Conservation (phyloP, 2,113 vertebrate genomes). For the Lagopus muta region DNA sequence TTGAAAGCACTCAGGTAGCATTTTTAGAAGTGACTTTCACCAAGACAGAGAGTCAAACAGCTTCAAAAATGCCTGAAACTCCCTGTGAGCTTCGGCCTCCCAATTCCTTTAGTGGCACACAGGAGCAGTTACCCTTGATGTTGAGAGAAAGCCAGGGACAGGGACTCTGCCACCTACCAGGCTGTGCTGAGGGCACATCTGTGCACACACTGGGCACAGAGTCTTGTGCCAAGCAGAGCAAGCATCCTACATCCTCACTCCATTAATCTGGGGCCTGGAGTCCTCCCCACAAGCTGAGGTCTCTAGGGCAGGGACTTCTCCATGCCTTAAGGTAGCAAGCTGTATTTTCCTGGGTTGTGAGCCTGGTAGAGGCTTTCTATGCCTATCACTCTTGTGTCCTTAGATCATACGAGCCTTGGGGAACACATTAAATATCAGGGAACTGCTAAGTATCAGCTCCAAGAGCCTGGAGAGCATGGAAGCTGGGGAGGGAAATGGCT, state of each 20-base stretch:
- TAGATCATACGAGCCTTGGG: neutral
- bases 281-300: neutral
- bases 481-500: rapidly evolving
- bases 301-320: neutral
- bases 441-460: neutral
- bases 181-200: neutral
- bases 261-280: neutral
- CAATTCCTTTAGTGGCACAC: neutral
- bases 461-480: neutral
- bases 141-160: neutral
- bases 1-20: neutral
- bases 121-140: neutral
- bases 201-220: neutral
- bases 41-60: neutral
- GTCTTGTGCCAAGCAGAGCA: rapidly evolving
- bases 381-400: neutral
- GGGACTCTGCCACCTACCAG: neutral
- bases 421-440: neutral
- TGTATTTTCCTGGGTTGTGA: neutral
- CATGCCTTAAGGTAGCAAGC: rapidly evolving
- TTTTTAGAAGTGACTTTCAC: constrained; percentile 12
- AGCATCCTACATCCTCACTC: rapidly evolving
- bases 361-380: neutral
- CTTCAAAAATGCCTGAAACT: neutral
- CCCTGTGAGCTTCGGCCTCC: neutral